These are phyloP conservation scores for Sylvia borin DNA, from an alignment of 2,797 vertebrate genomes.

Conservation along the genomic window DNA sequence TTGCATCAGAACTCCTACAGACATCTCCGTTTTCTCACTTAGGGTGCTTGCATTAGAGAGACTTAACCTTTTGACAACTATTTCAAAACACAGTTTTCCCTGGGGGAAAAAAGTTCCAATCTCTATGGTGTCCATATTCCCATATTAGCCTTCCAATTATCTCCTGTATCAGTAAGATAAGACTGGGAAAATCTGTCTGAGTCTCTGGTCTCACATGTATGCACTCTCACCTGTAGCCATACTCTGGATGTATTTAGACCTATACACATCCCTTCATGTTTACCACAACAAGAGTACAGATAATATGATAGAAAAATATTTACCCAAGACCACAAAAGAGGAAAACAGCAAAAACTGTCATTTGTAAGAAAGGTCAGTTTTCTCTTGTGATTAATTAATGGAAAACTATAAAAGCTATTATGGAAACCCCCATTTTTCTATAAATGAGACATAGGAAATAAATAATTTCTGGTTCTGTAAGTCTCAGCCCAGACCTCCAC, in stretches of 20 bases:
- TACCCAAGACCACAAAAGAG: background rate
- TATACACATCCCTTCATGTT: background rate
- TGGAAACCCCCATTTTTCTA: background rate
- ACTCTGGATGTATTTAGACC: background rate
- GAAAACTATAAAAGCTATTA: background rate
- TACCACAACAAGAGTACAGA: background rate
- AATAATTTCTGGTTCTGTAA: background rate
- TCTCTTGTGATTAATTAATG: background rate
- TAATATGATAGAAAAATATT: background rate
- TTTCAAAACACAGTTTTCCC: background rate
- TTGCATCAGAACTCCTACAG: background rate
- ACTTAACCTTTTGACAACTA: background rate
- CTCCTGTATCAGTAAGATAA: background rate
- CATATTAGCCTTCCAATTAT: background rate
- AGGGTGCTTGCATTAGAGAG: background rate
- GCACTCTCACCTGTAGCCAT: background rate
- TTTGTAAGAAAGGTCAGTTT: background rate
- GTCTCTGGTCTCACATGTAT: background rate
- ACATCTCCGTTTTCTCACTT: background rate
- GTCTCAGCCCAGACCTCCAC: background rate
- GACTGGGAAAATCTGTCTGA: background rate
- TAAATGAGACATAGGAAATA: background rate
- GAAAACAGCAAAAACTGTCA: background rate
- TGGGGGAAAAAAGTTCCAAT: background rate
- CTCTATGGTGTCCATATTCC: background rate